These are phyloP conservation scores for Discoglossus pictus DNA, from an alignment of 2,797 vertebrate genomes.

Conservation along the genomic window DNA sequence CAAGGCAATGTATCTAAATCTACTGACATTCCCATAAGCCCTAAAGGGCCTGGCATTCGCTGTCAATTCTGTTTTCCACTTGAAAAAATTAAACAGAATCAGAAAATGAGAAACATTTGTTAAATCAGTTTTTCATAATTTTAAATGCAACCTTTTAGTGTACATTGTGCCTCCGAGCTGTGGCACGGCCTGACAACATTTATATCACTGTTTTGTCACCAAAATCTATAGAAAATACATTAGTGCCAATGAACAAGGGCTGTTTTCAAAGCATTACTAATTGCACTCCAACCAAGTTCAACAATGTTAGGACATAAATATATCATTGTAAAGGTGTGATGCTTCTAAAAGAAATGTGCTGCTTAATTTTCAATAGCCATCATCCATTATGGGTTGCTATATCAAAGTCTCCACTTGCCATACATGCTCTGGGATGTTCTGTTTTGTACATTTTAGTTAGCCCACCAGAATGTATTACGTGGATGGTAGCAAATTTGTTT, in stretches of 20 bases:
- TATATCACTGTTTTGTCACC: conserved; percentile 66
- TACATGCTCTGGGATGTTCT: too few species aligned
- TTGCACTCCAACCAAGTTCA: conserved; percentile 52
- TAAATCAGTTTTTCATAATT: conserved; percentile 61
- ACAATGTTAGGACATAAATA: conserved; percentile 41
- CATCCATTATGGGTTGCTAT: too few species aligned
- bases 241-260: conserved; percentile 58
- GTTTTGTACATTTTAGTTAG: too few species aligned
- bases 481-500: too few species aligned
- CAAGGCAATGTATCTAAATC: conserved; percentile 33
- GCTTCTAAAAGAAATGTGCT: conserved; percentile 12
- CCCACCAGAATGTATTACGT: too few species aligned
- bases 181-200: conserved; percentile 62
- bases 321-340: conserved; percentile 23
- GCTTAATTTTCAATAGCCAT: too few species aligned
- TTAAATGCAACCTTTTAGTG: conserved; percentile 65
- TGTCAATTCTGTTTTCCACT: conserved; percentile 24
- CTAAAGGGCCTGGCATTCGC: conserved; percentile 22
- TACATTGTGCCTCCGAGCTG: conserved; percentile 63
- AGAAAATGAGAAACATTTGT: conserved; percentile 37
- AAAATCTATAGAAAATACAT: conserved; percentile 68
- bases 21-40: conserved; percentile 15
- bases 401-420: too few species aligned
- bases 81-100: conserved; percentile 15
- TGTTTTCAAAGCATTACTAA: conserved; percentile 61